phyloP scores from a whole-genome alignment of 2,113 vertebrate species.

The Halcyon senegalensis region DNA sequence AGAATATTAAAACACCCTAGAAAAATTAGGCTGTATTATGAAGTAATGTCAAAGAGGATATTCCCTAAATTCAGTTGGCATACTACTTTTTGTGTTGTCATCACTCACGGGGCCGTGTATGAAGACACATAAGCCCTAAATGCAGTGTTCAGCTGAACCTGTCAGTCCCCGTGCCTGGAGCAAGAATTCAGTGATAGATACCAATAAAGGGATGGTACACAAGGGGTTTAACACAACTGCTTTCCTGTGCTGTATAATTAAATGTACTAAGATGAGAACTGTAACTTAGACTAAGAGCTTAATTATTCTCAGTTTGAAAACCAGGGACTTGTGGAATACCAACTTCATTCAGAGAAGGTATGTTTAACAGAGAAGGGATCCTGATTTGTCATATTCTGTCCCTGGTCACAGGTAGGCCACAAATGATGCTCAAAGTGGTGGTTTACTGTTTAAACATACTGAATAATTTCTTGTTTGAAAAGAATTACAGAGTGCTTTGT shows the following conservation, averaged over 20 bases:
- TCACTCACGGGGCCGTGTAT: accelerated
- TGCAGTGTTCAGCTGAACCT: background rate
- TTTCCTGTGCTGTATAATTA: background rate
- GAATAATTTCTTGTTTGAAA: background rate
- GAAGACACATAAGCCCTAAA: background rate
- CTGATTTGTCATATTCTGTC: background rate
- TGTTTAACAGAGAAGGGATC: too few relatives aligned
- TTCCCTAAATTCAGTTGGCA: background rate
- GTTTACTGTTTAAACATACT: background rate
- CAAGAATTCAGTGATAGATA: background rate
- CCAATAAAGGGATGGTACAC: background rate
- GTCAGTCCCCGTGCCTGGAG: background rate
- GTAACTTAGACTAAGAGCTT: background rate
- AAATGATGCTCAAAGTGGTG: background rate
- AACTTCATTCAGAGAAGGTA: background rate
- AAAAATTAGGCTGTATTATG: background rate
- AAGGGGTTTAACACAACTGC: background rate
- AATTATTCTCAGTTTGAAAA: background rate
- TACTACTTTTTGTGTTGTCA: background rate
- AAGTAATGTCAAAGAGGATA: background rate
- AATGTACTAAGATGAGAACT: background rate
- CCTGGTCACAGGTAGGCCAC: background rate
- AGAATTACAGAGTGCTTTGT: background rate
- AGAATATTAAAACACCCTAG: background rate
- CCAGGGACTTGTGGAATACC: background rate